phyloP scores from a whole-genome alignment of 2,888 invertebrate species.

The Aphodius sticticus region DNA sequence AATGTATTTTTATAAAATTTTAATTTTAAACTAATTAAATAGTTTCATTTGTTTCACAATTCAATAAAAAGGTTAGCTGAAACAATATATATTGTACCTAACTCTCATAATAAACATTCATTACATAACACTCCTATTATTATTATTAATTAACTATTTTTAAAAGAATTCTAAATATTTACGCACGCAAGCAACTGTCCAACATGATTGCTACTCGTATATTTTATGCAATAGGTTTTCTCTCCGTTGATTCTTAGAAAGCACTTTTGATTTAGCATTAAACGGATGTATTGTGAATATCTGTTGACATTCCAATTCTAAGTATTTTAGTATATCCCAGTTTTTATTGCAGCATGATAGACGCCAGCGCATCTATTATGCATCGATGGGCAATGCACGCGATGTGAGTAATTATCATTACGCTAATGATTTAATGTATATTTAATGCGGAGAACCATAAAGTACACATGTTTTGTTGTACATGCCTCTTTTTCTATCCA shows the following conservation, averaged over 20 bases:
- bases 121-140: too few relatives aligned
- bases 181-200: too few relatives aligned
- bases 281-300: constrained; percentile 4
- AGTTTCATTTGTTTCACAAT: too few relatives aligned
- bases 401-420: not conserved
- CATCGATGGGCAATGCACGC: not conserved
- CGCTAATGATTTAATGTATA: constrained; percentile 4
- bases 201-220: not conserved
- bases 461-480: not conserved
- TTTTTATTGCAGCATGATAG: not conserved
- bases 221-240: not conserved
- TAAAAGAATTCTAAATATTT: too few relatives aligned
- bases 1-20: too few relatives aligned
- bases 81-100: too few relatives aligned
- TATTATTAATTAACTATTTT: too few relatives aligned
- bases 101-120: too few relatives aligned
- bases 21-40: too few relatives aligned
- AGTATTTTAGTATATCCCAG: not conserved
- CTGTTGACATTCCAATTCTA: not conserved
- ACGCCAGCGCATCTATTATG: not conserved
- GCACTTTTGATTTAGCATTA: not conserved
- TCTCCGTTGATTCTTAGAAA: not conserved
- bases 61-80: too few relatives aligned
- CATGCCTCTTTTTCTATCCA: not conserved
- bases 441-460: not conserved